These are phyloP conservation scores for Ephydatia muelleri DNA, from an alignment of 37 sponge, comb jelly and placozoan genomes.

Conservation along the genomic window DNA sequence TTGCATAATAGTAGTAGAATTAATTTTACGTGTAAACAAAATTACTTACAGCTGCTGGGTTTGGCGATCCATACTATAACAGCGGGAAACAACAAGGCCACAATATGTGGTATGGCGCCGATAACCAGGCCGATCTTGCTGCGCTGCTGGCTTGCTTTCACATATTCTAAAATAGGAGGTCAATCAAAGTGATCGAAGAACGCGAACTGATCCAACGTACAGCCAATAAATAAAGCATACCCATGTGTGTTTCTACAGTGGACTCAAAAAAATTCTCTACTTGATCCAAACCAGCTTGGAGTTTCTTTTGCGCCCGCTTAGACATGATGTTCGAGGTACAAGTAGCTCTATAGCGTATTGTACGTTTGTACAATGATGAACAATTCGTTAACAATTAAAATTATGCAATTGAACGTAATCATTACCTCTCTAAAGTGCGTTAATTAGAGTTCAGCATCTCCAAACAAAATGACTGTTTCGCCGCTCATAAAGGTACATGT, in stretches of 20 bases:
- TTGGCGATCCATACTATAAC: constrained; percentile 66
- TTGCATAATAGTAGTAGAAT: too few species aligned
- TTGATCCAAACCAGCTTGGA: constrained; percentile 38
- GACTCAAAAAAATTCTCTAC: constrained; percentile 20
- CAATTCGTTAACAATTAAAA: neutral
- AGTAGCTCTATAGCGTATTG: neutral
- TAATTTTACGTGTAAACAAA: too few species aligned
- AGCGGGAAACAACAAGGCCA: constrained; percentile 40
- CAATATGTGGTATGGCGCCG: constrained; percentile 52
- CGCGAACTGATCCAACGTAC: too few species aligned
- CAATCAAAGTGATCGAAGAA: neutral
- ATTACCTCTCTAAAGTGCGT: neutral
- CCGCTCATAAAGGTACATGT: constrained; percentile 82
- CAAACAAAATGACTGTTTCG: constrained; percentile 66
- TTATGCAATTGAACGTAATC: neutral
- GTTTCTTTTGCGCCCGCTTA: constrained; percentile 6
- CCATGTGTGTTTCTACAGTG: constrained; percentile 43
- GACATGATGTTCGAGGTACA: constrained; percentile 18
- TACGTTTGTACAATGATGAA: too few species aligned
- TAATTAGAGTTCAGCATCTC: neutral
- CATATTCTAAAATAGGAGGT: neutral
- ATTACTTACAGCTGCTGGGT: constrained; percentile 41
- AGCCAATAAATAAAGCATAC: neutral
- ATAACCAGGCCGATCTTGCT: constrained; percentile 29
- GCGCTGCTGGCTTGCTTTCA: neutral